These are phyloP conservation scores for Callyntrura sp. DNA, from an alignment of 2,888 invertebrate species.

Conservation along the genomic window DNA sequence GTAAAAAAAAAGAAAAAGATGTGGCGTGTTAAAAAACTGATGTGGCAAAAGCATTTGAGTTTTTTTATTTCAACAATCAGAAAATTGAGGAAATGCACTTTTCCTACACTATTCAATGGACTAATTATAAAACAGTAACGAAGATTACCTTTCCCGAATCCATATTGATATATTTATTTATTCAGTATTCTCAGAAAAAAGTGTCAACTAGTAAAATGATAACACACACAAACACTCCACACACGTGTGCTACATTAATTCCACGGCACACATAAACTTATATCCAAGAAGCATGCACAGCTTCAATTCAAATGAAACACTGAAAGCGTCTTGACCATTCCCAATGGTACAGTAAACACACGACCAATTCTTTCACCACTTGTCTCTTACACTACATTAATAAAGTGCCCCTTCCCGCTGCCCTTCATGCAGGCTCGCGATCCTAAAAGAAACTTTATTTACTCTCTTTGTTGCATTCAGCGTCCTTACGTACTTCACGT, in stretches of 20 bases:
- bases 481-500: too few relatives aligned
- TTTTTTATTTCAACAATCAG: neutral
- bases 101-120: too few relatives aligned
- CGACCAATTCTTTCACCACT: neutral
- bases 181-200: neutral
- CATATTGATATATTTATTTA: neutral
- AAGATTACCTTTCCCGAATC: constrained; percentile 46
- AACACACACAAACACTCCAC: too few relatives aligned
- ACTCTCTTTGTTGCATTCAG: neutral
- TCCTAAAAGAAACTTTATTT: neutral
- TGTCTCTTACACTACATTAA: neutral
- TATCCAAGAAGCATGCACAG: too few relatives aligned
- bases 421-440: neutral
- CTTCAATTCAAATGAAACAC: neutral
- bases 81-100: neutral
- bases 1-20: constrained; percentile 5
- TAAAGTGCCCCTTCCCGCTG: neutral
- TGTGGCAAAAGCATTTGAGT: neutral
- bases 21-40: neutral
- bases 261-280: neutral
- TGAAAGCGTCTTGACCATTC: neutral
- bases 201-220: neutral
- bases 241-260: neutral
- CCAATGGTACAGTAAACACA: neutral
- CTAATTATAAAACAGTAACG: too few relatives aligned